Percentiles rank a stretch among this genome's conserved stretches.
phyloP scores from a whole-genome alignment of 2,888 invertebrate species.

The Xylocampa areola region DNA sequence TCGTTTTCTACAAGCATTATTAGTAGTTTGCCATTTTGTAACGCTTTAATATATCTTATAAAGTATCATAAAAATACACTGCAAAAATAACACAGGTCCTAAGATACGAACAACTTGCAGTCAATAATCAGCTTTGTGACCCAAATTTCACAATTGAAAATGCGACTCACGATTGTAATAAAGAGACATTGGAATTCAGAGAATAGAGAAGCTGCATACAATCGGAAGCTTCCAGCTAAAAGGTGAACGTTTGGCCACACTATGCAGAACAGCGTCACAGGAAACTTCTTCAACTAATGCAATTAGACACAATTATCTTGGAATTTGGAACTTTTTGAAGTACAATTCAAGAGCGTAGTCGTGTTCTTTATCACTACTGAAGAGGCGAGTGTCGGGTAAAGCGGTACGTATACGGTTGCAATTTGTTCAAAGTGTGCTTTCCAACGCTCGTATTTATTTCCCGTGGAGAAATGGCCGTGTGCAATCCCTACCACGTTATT shows the following conservation, averaged over 20 bases:
- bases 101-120: slow-evolving; percentile 19
- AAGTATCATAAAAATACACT: neutral
- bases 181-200: slow-evolving; percentile 38
- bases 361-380: slow-evolving; percentile 65
- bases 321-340: slow-evolving; percentile 60
- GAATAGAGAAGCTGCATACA: slow-evolving; percentile 29
- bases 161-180: slow-evolving; percentile 43
- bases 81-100: slow-evolving; percentile 25
- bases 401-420: slow-evolving; percentile 61
- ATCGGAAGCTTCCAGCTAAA: slow-evolving; percentile 25
- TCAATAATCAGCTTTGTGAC: slow-evolving; percentile 34
- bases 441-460: slow-evolving; percentile 70
- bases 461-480: slow-evolving; percentile 63
- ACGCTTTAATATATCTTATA: too few species aligned
- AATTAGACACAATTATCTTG: slow-evolving; percentile 61
- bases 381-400: slow-evolving; percentile 56
- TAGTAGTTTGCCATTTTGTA: slow-evolving; percentile 5
- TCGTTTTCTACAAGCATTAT: slow-evolving; percentile 12
- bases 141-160: slow-evolving; percentile 36
- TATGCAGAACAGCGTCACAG: slow-evolving; percentile 38
- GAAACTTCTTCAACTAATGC: slow-evolving; percentile 59
- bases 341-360: slow-evolving; percentile 55
- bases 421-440: slow-evolving; percentile 73
- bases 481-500: slow-evolving; percentile 64
- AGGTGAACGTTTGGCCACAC: slow-evolving; percentile 33